Evolutionary conservation across 1,140 invertebrate species (phyloP), one percentile per base, ranked within the genome.

Genomic region (Cydia fagiglandana): DNA sequence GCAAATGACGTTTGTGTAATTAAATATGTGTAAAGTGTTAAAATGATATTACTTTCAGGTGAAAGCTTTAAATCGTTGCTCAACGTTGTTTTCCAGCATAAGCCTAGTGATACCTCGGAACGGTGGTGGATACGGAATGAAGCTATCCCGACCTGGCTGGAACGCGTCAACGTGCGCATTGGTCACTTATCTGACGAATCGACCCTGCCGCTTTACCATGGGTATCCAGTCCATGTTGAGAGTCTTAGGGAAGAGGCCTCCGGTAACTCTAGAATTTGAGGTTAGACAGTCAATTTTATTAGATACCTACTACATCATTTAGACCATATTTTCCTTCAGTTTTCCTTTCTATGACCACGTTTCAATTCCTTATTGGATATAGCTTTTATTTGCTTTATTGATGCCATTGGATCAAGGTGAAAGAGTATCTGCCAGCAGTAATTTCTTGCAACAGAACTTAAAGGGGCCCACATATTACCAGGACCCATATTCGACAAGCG

Each of bases 181-280:
- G 2, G 95, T 93, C 1, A 93, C 94, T 28, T 82, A 94, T 76
- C 91, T 94, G 34, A 81, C 94, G 53, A 92, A 94, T 80, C 91
- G 93, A 78, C 95, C 95, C 0, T 94, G 95, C 4, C 88, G 95
- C 74, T 93, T 96, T 38, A 92, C 94, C n/a, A 77, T 95, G 86
- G 90, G 93, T 7, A 93, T 96, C 30, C 94, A 96, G 76, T 93
- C 93, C 61, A 96, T 95, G 78, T 95, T 96, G 94, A 92, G 92
- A 34, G 79, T 93, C 5, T 80, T 95, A 0, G 96, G 96, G 2
- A 96, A 96, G 81, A 86, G 96, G 74, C 86, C 87, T 20, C 91
- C 94, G 0, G 87, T 88, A 41, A 86, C 88, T 2, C 84, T 91
- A 10, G 93, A 95, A 73, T 96, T 96, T 84, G 95, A 96, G 84